These are phyloP conservation scores for Scaptomyza hsui DNA, from an alignment of 1,140 invertebrate species.

Conservation along the genomic window DNA sequence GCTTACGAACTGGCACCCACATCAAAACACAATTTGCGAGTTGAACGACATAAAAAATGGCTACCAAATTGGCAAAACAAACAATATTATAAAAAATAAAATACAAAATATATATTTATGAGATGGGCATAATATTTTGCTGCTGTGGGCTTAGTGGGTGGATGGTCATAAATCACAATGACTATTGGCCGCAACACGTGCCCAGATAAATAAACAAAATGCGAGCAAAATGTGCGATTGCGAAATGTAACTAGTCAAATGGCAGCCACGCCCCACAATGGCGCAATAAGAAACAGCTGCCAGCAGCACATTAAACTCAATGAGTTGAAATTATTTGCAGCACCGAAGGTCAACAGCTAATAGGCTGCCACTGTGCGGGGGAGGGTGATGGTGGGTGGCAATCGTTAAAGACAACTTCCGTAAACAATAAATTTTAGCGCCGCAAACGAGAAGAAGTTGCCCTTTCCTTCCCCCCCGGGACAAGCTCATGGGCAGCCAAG, in stretches of 20 bases:
- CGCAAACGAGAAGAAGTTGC: conserved; percentile 56
- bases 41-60: conserved; percentile 44
- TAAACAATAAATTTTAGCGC: conserved; percentile 72
- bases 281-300: conserved; percentile 42
- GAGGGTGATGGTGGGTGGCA: background rate
- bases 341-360: conserved; percentile 75
- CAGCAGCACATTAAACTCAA: conserved; percentile 78
- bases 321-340: conserved; percentile 81
- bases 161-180: conserved; percentile 72
- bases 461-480: conserved; percentile 16
- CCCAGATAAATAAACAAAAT: conserved; percentile 45
- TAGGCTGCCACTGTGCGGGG: conserved; percentile 16
- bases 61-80: conserved; percentile 24
- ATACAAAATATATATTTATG: conserved; percentile 45
- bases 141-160: conserved; percentile 39
- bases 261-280: conserved; percentile 13
- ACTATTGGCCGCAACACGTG: conserved; percentile 72
- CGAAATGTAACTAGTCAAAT: conserved; percentile 18
- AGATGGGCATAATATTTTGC: conserved; percentile 22
- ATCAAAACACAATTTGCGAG: conserved; percentile 74
- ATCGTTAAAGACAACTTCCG: conserved; percentile 76
- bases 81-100: conserved; percentile 23
- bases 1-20: conserved; percentile 21
- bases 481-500: conserved; percentile 22
- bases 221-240: conserved; percentile 16